These are phyloP conservation scores for Catagonus wagneri DNA, from an alignment of 2,113 vertebrate species.

Conservation along the genomic window DNA sequence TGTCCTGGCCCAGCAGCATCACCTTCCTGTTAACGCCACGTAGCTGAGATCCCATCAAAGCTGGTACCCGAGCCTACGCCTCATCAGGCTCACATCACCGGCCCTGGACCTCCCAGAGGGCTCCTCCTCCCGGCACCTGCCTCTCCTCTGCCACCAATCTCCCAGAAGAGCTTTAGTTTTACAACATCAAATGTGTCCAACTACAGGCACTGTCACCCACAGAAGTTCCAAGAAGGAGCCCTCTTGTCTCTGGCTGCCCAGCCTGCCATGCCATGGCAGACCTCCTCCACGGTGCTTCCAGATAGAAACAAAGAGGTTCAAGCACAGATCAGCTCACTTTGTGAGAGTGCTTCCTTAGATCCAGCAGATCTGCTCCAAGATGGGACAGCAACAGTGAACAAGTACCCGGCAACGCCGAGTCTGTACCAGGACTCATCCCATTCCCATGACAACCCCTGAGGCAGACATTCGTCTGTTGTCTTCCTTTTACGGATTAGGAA, in stretches of 20 bases:
- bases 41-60: background rate
- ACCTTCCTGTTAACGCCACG: background rate
- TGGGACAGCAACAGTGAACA: rapidly evolving
- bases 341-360: background rate
- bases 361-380: background rate
- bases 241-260: background rate
- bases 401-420: rapidly evolving
- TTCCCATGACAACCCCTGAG: background rate
- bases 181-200: background rate
- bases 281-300: background rate
- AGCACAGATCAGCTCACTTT: background rate
- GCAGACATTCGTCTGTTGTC: rapidly evolving
- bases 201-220: no score
- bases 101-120: background rate
- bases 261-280: rapidly evolving
- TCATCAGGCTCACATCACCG: background rate
- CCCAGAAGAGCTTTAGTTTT: background rate
- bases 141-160: background rate
- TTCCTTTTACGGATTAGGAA: background rate
- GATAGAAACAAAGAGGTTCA: background rate
- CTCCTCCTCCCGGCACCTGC: background rate
- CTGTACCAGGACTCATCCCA: no score
- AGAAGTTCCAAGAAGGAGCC: background rate
- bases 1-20: background rate
- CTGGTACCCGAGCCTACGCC: rapidly evolving